A percentile compares a stretch with the other conserved stretches of the same genome.
Conservation (phyloP, 2,113 vertebrate genomes). For the Mystacornis crossleyi region DNA sequence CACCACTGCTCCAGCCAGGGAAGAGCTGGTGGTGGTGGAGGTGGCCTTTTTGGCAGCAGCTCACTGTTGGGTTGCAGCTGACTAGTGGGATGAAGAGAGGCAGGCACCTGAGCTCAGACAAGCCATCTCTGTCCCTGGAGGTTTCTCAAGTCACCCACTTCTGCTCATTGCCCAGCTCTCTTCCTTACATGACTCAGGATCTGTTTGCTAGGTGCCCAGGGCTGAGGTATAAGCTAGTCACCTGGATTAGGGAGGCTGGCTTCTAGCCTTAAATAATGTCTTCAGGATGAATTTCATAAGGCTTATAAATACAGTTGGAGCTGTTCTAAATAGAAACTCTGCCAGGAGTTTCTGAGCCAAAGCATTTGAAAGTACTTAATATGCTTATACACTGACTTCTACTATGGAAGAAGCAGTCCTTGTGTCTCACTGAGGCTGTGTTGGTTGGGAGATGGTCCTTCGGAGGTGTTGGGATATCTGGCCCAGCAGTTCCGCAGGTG, state of each 20-base stretch:
- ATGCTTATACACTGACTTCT: not conserved
- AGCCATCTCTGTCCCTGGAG: not conserved
- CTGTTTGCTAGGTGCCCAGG: accelerated
- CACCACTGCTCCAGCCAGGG: not conserved
- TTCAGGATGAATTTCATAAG: slow-evolving; percentile 49
- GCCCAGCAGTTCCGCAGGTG: not conserved
- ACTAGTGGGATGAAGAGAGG: not conserved
- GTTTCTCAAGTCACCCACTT: not conserved
- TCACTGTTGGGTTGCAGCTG: accelerated
- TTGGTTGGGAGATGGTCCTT: slow-evolving; percentile 28
- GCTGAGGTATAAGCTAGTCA: not conserved
- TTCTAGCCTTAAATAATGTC: not conserved
- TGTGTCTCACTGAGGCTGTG: not conserved
- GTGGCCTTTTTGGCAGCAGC: not conserved
- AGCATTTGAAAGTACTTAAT: slow-evolving; percentile 43
- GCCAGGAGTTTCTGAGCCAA: not conserved
- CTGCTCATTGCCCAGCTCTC: not conserved
- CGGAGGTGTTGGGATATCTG: not conserved
- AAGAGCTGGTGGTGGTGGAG: not conserved
- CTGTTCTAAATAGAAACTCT: not conserved
- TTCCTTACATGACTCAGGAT: not conserved
- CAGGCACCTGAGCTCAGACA: not conserved
- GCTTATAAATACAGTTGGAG: slow-evolving; percentile 46
- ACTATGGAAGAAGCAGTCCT: not conserved
- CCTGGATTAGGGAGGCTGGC: not conserved